Percentiles rank a stretch among this genome's conserved stretches.
These are phyloP conservation scores for Euthynnus affinis DNA, from an alignment of 2,797 vertebrate species.

Conservation along the genomic window DNA sequence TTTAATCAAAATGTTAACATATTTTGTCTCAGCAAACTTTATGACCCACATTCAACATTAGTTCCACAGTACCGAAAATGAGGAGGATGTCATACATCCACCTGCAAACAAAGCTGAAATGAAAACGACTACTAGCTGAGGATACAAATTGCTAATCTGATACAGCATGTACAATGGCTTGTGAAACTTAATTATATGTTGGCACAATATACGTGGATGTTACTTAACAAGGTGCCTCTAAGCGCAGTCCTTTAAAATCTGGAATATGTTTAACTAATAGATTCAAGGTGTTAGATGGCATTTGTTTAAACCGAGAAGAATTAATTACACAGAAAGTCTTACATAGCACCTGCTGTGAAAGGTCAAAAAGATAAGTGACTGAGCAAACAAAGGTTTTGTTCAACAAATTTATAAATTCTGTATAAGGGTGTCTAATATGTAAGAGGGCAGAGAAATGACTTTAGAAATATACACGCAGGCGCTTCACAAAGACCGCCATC, in stretches of 20 bases:
- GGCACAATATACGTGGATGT: constrained; percentile 53
- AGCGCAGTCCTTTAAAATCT: constrained; percentile 40
- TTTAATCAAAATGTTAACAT: constrained; percentile 7
- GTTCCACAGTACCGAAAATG: constrained; percentile 26
- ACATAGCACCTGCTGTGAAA: constrained; percentile 60
- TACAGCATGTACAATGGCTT: constrained; percentile 34
- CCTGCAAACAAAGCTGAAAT: constrained; percentile 37
- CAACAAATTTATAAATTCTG: constrained; percentile 45
- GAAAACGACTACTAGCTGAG: constrained; percentile 26
- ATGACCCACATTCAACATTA: constrained; percentile 43
- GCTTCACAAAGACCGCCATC: constrained; percentile 8
- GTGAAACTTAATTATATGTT: constrained; percentile 64
- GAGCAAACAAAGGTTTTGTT: constrained; percentile 52
- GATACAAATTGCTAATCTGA: constrained; percentile 39
- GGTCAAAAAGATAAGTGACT: constrained; percentile 68
- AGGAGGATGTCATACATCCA: constrained; percentile 19
- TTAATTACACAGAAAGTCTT: constrained; percentile 53
- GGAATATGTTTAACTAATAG: constrained; percentile 56
- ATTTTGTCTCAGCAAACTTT: constrained; percentile 30
- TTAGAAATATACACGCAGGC: constrained; percentile 9
- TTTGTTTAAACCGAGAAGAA: constrained; percentile 62
- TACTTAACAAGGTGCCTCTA: constrained; percentile 43
- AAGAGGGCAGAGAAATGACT: constrained; percentile 18
- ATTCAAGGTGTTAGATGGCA: constrained; percentile 56
- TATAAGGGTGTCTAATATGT: constrained; percentile 28